Base-by-base conservation (phyloP, 2,888 invertebrate species). In the Drosophila pseudotakahashii region DNA sequence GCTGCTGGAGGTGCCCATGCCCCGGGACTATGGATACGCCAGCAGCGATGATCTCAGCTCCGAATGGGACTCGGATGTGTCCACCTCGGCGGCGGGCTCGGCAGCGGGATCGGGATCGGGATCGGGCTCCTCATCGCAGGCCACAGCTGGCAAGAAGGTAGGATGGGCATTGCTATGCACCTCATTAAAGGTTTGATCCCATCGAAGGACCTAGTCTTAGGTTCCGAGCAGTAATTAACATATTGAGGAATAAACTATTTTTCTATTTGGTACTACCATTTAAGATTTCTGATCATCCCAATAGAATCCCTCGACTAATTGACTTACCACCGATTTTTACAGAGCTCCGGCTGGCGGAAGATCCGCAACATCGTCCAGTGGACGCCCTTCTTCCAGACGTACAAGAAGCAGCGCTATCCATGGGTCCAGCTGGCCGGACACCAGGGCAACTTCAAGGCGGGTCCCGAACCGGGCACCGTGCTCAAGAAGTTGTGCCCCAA, bases 391-490 rank as follows among this genome's bases (percentile, higher is more conserved):
- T 97, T 98, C 91, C 98, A 98, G 93, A 98, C 97, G 0, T 98
- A 98, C 94, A 98, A 98, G 92, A 98, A 98, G 91, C 97, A 97
- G 92, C 94, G 97, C 82, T 98, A 98, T 93, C 98, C 98, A 59
- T 98, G 98, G 98, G 97, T 98, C 66, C 98, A 98, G 92, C 93
- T 98, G 45, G 98, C 98, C 14, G 98, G 98, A 0, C 98, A 98
- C 91, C 98, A 98, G 92, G 98, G 98, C 41, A 98, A 98, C 93
- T 98, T 98, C 93, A 97, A 97, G 89, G 97, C 98, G 2, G 98
- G 98, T 0, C 96, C 96, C 2, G 96, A 97, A 84, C 97, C 97
- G 85, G 98, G 98, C 45, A 98, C 98, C 26, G 98, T 98, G 79
- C 92, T 98, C 88, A 98, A 98, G 93, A 98, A 98, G 92, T 93